Base-by-base conservation (phyloP, 2,888 invertebrate genomes). In the Lasioglossum oenotherae region DNA sequence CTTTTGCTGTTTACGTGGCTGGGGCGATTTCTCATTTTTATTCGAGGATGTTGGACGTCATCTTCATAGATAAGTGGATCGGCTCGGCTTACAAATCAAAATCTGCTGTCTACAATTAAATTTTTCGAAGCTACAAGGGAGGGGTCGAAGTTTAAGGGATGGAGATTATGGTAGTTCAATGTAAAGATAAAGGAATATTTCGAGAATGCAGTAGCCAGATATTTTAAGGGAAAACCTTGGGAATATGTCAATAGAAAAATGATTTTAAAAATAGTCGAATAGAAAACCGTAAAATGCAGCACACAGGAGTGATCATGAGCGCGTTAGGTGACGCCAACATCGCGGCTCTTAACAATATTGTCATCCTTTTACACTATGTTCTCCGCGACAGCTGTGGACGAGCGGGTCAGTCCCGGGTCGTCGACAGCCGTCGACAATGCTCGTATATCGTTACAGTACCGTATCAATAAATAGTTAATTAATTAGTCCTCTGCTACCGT, bases 381-480 rank as follows among this genome's bases (percentile, higher is more conserved):
- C 49, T 46, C 69, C 78, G 86, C 57, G 80, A 49, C 41, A 81
- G 60, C 81, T 71, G 81, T 78, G 44, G 71, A 14, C 76, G 75
- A 78, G 60, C 80, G n/a, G 12, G 44, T 72, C 71, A 60, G 69
- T 78, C 75, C 81, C 76, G 74, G 73, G 69, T 84, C 84, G 83
- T 81, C 80, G 85, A 49, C 71, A 46, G 23, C 83, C 80, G 53
- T 75, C 73, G 72, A 57, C 81, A 74, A 53, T 81, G 80, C 67
- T 84, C 87, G 82, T 83, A 87, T 90, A 91, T 91, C 87, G 87
- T 92, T 89, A 91, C 84, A 89, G 87, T 90, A 92, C 86, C 91
- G 88, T 91, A 90, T 91, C 92, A 91, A 93, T 94, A 93, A 93
- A 94, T 94, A 94, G 92, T 92, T 64, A 90, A 91, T 92, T 93